Percentiles rank a stretch among this genome's conserved stretches.
These are phyloP conservation scores for Nycticryphes semicollaris DNA, from an alignment of 2,113 vertebrate genomes.

Conservation along the genomic window DNA sequence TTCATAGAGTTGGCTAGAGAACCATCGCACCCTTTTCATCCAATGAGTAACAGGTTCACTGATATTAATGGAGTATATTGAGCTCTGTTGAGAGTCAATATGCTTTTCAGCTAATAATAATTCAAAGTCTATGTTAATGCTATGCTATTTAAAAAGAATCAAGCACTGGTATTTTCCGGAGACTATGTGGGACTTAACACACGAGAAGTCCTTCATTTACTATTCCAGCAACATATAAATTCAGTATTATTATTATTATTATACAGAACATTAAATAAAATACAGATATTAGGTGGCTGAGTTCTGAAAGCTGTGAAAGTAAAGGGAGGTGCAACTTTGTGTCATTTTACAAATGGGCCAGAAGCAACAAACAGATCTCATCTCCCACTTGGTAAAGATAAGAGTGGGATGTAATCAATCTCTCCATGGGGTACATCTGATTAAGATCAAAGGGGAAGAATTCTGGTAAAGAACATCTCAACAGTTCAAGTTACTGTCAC, in stretches of 20 bases:
- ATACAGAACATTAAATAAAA: background rate
- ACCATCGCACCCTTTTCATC: background rate
- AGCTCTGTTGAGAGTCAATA: background rate
- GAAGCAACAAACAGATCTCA: slow-evolving; percentile 42
- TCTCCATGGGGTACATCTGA: slow-evolving; percentile 9
- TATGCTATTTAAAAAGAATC: background rate
- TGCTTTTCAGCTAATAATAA: background rate
- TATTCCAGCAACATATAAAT: background rate
- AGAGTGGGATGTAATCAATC: slow-evolving; percentile 14
- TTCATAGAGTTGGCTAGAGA: background rate
- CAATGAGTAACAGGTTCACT: background rate
- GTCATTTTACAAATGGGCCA: background rate
- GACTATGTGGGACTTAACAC: background rate
- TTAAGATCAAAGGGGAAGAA: slow-evolving; percentile 71
- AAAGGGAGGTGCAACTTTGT: background rate
- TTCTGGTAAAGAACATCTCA: slow-evolving; percentile 52
- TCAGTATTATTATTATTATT: background rate
- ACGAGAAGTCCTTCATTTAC: background rate
- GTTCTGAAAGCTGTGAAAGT: background rate
- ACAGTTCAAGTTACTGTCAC: slow-evolving; percentile 64
- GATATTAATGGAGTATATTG: background rate
- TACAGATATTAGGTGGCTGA: background rate
- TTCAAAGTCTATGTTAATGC: background rate
- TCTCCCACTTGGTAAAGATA: slow-evolving; percentile 63
- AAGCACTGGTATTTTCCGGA: background rate